phyloP scores from a whole-genome alignment of 1,140 invertebrate species.

The Drosophila bocki region DNA sequence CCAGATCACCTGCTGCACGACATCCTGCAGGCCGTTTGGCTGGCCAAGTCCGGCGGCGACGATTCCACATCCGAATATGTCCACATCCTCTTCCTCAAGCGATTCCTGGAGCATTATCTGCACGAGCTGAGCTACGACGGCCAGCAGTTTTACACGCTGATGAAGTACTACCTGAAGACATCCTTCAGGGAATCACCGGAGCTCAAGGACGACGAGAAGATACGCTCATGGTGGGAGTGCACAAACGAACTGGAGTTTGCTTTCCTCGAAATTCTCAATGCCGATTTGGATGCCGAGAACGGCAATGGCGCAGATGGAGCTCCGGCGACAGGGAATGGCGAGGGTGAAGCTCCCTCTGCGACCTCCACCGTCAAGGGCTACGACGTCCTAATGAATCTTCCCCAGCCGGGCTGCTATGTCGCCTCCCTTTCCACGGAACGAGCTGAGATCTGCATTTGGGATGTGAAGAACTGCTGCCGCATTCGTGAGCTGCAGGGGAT shows the following conservation, averaged over 20 bases:
- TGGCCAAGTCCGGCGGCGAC: slow-evolving; percentile 45
- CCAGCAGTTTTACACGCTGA: slow-evolving; percentile 91
- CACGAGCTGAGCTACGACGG: slow-evolving; percentile 90
- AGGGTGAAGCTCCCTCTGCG: background rate
- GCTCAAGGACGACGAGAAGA: slow-evolving; percentile 76
- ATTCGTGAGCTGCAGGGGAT: slow-evolving; percentile 90
- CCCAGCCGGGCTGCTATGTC: slow-evolving; percentile 87
- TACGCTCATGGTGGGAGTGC: slow-evolving; percentile 73
- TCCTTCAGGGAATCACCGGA: slow-evolving; percentile 72
- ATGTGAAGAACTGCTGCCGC: slow-evolving; percentile 88
- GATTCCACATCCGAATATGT: slow-evolving; percentile 53
- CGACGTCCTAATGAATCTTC: slow-evolving; percentile 78
- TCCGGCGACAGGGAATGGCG: background rate
- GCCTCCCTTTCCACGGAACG: slow-evolving; percentile 90
- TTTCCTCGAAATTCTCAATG: slow-evolving; percentile 80
- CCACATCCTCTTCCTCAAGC: slow-evolving; percentile 88
- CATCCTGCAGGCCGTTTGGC: slow-evolving; percentile 68
- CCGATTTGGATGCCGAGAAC: slow-evolving; percentile 57
- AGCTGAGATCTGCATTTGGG: slow-evolving; percentile 93
- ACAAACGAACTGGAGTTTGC: slow-evolving; percentile 76
- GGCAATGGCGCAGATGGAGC: slow-evolving; percentile 15
- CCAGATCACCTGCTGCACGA: slow-evolving; percentile 76
- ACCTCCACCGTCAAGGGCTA: slow-evolving; percentile 52
- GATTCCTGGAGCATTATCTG: slow-evolving; percentile 88
- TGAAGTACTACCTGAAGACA: slow-evolving; percentile 86